Conservation (phyloP, 2,888 invertebrate genomes). For the Drosophila differens region DNA sequence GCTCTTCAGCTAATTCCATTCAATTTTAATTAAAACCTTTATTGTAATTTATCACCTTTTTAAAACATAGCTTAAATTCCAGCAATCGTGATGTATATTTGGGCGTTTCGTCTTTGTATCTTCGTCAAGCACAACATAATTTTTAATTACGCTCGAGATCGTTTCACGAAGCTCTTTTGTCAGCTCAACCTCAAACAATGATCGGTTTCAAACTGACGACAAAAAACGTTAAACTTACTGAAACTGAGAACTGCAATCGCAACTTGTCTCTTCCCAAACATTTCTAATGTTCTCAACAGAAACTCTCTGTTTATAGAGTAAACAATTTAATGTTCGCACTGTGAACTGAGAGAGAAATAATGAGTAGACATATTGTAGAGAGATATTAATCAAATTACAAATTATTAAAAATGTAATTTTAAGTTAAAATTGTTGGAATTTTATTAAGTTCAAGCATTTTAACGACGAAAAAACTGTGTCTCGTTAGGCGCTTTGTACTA, state of each 20-base stretch:
- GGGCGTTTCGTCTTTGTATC: neutral
- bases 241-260: neutral
- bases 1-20: neutral
- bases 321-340: neutral
- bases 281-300: neutral
- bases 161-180: neutral
- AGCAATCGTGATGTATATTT: neutral
- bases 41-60: no score
- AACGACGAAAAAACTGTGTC: neutral
- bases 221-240: neutral
- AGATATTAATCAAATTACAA: neutral
- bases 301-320: neutral
- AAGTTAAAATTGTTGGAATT: neutral
- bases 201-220: neutral
- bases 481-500: neutral
- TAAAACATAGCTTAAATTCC: neutral
- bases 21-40: no score
- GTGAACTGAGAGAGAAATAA: neutral
- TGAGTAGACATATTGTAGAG: neutral
- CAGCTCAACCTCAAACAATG: neutral
- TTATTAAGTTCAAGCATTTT: neutral
- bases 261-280: neutral
- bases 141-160: neutral
- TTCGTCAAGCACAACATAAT: neutral
- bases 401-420: neutral